Evolutionary conservation across 92 coral and sea anemone species (phyloP).

Genomic region (Pocillopora meandrina): DNA sequence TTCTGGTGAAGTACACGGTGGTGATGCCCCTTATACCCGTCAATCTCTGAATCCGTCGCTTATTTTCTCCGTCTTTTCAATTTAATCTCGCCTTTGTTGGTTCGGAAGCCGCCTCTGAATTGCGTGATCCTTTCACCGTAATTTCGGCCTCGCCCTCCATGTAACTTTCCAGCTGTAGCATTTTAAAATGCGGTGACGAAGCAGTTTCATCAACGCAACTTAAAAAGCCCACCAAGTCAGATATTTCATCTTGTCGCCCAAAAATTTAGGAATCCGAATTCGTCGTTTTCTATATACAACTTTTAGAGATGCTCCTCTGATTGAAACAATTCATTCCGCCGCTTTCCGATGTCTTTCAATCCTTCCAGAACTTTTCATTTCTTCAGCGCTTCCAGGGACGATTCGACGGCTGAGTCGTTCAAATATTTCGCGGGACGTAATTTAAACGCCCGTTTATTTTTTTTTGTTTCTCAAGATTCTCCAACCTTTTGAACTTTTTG

Average conservation of each 20-base stretch:
- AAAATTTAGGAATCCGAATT: conserved; percentile 20
- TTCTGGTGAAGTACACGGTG: too few relatives aligned
- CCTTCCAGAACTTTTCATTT: conserved; percentile 1
- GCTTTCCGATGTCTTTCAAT: conserved; percentile 12
- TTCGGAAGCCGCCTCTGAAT: conserved; percentile 56
- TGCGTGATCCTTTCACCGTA: conserved; percentile 59
- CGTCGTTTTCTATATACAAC: conserved; percentile 15
- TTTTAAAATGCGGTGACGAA: conserved; percentile 56
- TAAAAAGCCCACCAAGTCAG: conserved; percentile 1
- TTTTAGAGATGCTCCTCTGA: background rate
- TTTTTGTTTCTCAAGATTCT: conserved; percentile 4
- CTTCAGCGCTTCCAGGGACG: conserved; percentile 6
- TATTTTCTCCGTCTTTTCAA: conserved; percentile 65
- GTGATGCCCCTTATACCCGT: too few relatives aligned
- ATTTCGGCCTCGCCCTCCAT: conserved; percentile 61
- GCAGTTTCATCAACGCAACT: conserved; percentile 30
- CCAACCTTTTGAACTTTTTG: background rate
- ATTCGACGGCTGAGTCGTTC: conserved; percentile 22
- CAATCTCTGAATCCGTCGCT: conserved; percentile 48
- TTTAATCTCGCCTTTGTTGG: conserved; percentile 47
- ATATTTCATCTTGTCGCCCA: conserved; percentile 29
- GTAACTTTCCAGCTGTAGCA: conserved; percentile 62
- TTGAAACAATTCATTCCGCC: conserved; percentile 21
- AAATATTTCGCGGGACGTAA: background rate
- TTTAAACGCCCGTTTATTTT: conserved; percentile 4